These are phyloP conservation scores for Brachyrhaphis roseni DNA, from an alignment of 2,797 vertebrate species.

Conservation along the genomic window DNA sequence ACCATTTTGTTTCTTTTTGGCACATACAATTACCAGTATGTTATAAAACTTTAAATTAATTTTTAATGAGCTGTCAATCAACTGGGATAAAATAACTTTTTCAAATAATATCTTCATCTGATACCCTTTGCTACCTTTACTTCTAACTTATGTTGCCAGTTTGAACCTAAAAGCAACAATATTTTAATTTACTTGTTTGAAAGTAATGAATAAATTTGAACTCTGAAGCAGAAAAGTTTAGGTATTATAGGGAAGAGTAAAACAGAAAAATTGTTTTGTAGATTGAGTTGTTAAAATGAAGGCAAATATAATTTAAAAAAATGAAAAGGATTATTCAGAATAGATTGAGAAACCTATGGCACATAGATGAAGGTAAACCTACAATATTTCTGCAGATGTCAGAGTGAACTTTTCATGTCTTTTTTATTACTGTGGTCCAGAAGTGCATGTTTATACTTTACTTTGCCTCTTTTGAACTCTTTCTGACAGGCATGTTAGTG, in stretches of 20 bases:
- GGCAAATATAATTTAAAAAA: neutral
- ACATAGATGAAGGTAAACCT: neutral
- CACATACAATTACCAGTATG: neutral
- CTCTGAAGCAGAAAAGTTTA: neutral
- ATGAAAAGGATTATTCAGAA: neutral
- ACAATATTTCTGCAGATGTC: neutral
- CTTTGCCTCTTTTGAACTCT: conserved; percentile 10
- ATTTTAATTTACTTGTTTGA: neutral
- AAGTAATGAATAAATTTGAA: neutral
- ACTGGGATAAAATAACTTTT: neutral
- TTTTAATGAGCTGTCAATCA: neutral
- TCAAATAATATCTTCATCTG: neutral
- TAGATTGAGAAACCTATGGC: neutral
- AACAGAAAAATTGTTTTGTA: neutral
- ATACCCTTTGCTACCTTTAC: neutral
- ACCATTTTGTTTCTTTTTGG: neutral
- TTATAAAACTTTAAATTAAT: neutral
- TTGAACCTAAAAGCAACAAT: neutral
- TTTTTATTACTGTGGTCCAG: conserved; percentile 4
- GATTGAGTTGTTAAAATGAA: neutral
- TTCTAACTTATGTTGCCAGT: neutral
- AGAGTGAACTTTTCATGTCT: neutral
- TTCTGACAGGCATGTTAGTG: conserved; percentile 10
- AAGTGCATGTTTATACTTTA: conserved; percentile 23
- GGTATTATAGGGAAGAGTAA: neutral